These are phyloP conservation scores for Paramisgurnus dabryanus DNA, from an alignment of 2,113 vertebrate species.

Conservation along the genomic window DNA sequence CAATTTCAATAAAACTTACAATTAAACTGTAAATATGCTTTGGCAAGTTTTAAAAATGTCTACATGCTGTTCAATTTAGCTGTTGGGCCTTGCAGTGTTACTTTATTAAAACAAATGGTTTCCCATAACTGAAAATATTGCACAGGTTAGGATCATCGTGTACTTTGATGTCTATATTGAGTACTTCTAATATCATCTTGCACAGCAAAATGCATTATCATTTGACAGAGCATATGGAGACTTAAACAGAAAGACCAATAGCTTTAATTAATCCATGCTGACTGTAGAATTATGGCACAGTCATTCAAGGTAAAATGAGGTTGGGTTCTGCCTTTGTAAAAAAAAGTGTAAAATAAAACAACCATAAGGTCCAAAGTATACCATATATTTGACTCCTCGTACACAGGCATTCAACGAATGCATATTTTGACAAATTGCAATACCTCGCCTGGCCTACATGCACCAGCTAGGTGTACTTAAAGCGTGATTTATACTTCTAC, in stretches of 20 bases:
- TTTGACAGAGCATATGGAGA: conserved; percentile 14
- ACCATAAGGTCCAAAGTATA: no score
- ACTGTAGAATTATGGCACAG: conserved; percentile 29
- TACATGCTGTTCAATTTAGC: conserved; percentile 3
- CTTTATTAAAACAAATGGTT: conserved; percentile 48
- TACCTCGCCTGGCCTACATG: no score
- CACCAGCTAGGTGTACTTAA: no score
- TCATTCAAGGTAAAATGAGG: conserved; percentile 11
- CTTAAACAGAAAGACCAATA: conserved; percentile 38
- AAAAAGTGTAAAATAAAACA: no score
- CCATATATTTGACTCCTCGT: no score
- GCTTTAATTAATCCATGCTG: conserved; percentile 40
- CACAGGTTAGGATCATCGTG: conserved; percentile 56
- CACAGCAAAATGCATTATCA: conserved; percentile 49
- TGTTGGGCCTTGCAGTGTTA: conserved; percentile 32
- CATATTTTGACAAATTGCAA: no score
- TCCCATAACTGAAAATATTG: conserved; percentile 45
- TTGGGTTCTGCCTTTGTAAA: no score
- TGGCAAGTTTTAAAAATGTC: conserved; percentile 14
- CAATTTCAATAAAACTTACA: neutral
- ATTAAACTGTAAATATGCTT: conserved; percentile 19
- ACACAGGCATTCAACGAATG: no score
- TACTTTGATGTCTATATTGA: conserved; percentile 57
- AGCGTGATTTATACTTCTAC: no score
- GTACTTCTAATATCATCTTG: conserved; percentile 46